phyloP scores from a whole-genome alignment of 1,140 invertebrate genomes.

The Linepithema humile region DNA sequence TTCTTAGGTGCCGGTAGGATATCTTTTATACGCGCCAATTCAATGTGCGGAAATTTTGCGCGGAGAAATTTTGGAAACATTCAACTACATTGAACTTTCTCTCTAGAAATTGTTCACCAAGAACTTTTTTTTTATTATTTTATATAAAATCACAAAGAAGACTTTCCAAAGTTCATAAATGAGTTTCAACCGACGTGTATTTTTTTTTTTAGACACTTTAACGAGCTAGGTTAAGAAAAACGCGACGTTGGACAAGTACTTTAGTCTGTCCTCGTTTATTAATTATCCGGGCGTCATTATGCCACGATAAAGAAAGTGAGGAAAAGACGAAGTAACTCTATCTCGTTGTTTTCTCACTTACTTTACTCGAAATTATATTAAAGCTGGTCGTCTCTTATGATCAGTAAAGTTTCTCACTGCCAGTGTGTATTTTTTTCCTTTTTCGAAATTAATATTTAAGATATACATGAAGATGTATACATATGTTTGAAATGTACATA shows the following conservation, averaged over 20 bases:
- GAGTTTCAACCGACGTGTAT: not conserved
- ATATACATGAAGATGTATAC: not conserved
- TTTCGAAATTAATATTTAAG: not conserved
- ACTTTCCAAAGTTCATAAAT: not conserved
- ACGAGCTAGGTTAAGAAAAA: not conserved
- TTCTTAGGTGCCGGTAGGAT: not conserved
- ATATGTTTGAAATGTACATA: not conserved
- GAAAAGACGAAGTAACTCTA: not conserved
- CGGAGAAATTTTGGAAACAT: not conserved
- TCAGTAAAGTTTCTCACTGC: not conserved
- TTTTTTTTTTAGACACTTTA: not conserved
- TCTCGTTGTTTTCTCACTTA: not conserved
- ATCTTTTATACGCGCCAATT: not conserved
- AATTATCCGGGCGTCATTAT: constrained; percentile 4
- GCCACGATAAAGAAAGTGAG: not conserved
- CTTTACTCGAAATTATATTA: not conserved
- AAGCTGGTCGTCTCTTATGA: not conserved
- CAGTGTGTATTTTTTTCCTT: not conserved
- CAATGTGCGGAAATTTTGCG: not conserved
- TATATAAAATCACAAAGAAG: too few relatives aligned
- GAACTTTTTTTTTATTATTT: too few relatives aligned
- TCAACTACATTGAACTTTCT: too few relatives aligned
- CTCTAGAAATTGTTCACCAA: too few relatives aligned
- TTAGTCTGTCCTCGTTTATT: not conserved
- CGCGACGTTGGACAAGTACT: not conserved